Base-by-base conservation (phyloP, 2,113 vertebrate genomes). In the Nothobranchius kuhntae region DNA sequence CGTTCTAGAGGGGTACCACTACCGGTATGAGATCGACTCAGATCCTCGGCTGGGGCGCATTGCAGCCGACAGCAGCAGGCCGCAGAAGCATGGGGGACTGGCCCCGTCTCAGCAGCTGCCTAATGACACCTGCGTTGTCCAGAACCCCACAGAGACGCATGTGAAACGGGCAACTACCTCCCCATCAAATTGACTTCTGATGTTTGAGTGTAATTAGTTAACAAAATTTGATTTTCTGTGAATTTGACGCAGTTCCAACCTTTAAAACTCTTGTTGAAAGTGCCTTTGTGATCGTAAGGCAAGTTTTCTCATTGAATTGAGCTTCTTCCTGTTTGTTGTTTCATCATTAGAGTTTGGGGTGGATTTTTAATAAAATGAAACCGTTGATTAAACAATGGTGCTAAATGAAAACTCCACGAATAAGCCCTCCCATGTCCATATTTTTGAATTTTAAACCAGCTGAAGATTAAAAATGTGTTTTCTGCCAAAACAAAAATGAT, bases 11-110 rank as follows among this genome's bases (percentile, higher is more conserved):
- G 92, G 92, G 2, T 94, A 94, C 61, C 90, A 90, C 70, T 93
- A 94, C 81, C 81, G 90, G 9, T 94, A 91, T 1, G 93, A 94
- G 82, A 89, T 93, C 0, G 92, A 94, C 80, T 91, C 93, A 0
- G 92, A 94, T 66, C 92, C 89, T 46, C 90, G 89, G 3, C 78
- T 91, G 40, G 78, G 89, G 0, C 86, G 71, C 17, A 53, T 91
- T 21, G 55, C 89, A 0, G 63, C 77, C 0, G 76, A 52, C 0
- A 45, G 55, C 58, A 53, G 54, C 45, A 66, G 76, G 62, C 14
- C 54, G 26, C 74, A 42, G 4, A 68, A 64, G 36, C 56, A 77
- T 26, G 24, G 69, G 15, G 81, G 76, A n/a, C 35, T 62, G 8
- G 4, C 61, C n/a, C 50, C 70, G 13, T 71, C 81, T 6, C 75